These are phyloP conservation scores for Poeciliopsis gracilis DNA, from an alignment of 2,797 vertebrate species.

Conservation along the genomic window DNA sequence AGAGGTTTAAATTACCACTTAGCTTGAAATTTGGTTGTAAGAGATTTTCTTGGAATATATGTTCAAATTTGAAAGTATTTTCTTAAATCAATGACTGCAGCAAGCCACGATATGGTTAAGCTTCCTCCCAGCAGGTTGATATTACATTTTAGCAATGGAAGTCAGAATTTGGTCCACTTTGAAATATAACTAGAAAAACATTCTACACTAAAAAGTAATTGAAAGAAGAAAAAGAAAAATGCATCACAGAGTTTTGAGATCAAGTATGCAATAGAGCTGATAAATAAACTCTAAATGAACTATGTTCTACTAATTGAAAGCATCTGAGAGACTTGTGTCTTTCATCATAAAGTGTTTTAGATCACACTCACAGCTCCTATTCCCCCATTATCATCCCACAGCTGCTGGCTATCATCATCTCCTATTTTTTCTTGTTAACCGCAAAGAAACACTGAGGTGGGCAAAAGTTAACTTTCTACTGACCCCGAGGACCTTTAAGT, in stretches of 20 bases:
- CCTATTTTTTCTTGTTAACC: conserved; percentile 25
- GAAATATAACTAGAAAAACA: background rate
- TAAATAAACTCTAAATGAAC: conserved; percentile 6
- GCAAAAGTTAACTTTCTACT: conserved; percentile 60
- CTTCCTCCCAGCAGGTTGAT: too few relatives aligned
- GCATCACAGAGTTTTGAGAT: background rate
- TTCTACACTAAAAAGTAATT: background rate
- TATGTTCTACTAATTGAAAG: background rate
- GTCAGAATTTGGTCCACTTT: background rate
- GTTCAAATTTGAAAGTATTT: background rate
- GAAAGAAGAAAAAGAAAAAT: background rate
- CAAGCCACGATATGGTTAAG: background rate
- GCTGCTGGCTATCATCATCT: conserved; percentile 40
- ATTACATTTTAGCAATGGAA: background rate
- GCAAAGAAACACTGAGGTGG: conserved; percentile 50
- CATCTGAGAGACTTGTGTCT: background rate
- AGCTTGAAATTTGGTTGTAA: background rate
- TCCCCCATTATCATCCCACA: conserved; percentile 33
- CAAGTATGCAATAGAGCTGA: background rate
- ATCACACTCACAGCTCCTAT: conserved; percentile 37
- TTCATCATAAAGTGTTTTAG: conserved; percentile 1
- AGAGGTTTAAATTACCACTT: background rate
- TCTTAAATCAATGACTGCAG: background rate
- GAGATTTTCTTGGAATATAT: background rate
- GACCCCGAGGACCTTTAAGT: conserved; percentile 53